A percentile compares a stretch with the other conserved stretches of the same genome.
These are phyloP conservation scores for Rhea pennata DNA, from an alignment of 2,113 vertebrate species.

Conservation along the genomic window DNA sequence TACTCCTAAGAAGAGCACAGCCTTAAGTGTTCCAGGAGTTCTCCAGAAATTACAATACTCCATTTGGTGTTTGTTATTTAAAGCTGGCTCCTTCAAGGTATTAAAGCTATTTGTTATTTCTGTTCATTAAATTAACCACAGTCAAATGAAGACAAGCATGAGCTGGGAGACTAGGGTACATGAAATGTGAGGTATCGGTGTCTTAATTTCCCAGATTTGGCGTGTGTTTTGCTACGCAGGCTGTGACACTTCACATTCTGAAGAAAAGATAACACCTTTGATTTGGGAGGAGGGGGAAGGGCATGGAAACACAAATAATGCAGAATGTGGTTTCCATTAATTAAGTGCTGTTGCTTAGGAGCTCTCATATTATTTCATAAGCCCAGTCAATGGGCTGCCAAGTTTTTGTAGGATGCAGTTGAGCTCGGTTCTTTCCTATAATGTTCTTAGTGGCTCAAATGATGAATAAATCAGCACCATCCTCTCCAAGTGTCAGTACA, in stretches of 20 bases:
- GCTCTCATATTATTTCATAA: not conserved
- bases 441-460: not conserved
- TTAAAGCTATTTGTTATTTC: not conserved
- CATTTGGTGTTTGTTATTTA: not conserved
- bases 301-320: not conserved
- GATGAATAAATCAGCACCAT: not conserved
- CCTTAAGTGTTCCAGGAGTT: not conserved
- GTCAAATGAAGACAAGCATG: not conserved
- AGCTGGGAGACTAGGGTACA: not conserved
- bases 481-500: not conserved
- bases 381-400: not conserved
- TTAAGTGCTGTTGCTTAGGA: not conserved
- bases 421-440: not conserved
- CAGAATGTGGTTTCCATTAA: not conserved
- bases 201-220: not conserved
- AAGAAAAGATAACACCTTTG: not conserved
- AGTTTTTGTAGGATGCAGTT: not conserved
- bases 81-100: not conserved
- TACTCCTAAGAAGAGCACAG: not conserved
- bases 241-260: not conserved
- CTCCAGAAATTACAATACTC: not conserved
- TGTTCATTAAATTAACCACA: not conserved
- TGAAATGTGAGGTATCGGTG: not conserved
- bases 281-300: not conserved
- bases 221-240: not conserved